Evolutionary conservation across 2,113 vertebrate genomes (phyloP).

Genomic region (Rhinichthys klamathensis): DNA sequence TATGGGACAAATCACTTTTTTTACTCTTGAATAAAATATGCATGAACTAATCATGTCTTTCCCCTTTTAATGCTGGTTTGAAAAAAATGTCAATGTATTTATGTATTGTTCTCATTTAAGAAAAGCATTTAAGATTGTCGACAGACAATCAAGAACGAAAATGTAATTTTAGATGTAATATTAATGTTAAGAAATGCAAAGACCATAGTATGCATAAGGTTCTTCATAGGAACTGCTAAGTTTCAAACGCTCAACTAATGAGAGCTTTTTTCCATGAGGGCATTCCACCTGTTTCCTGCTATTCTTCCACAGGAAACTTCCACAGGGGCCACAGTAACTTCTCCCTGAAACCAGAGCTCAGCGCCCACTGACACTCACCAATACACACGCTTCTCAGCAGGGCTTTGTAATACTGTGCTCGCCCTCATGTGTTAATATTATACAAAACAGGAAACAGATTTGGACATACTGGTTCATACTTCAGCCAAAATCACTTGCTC

Average conservation of each 20-base stretch:
- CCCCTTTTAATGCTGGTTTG: slow-evolving; percentile 12
- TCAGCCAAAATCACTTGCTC: not conserved
- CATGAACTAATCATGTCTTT: slow-evolving; percentile 76
- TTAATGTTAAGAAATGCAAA: not conserved
- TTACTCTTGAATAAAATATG: slow-evolving; percentile 91
- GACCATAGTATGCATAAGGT: not conserved
- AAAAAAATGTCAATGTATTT: too few species aligned
- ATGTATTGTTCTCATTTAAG: not conserved
- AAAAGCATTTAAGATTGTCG: too few species aligned
- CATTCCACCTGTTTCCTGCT: slow-evolving; percentile 82
- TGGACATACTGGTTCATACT: not conserved
- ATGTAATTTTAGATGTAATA: not conserved
- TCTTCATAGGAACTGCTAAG: not conserved
- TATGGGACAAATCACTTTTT: slow-evolving; percentile 87
- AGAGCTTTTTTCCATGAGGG: slow-evolving; percentile 68
- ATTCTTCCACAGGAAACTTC: slow-evolving; percentile 86
- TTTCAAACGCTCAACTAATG: slow-evolving; percentile 20
- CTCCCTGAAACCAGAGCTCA: slow-evolving; percentile 32
- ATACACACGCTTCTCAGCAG: slow-evolving; percentile 13
- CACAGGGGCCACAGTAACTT: slow-evolving; percentile 35
- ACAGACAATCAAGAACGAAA: not conserved
- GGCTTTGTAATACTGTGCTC: not conserved
- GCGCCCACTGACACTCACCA: slow-evolving; percentile 4
- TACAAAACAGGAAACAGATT: slow-evolving; percentile 41
- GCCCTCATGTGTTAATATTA: slow-evolving; percentile 8